Evolutionary conservation across 1,140 invertebrate species (phyloP).

Genomic region (Monomorium pharaonis): DNA sequence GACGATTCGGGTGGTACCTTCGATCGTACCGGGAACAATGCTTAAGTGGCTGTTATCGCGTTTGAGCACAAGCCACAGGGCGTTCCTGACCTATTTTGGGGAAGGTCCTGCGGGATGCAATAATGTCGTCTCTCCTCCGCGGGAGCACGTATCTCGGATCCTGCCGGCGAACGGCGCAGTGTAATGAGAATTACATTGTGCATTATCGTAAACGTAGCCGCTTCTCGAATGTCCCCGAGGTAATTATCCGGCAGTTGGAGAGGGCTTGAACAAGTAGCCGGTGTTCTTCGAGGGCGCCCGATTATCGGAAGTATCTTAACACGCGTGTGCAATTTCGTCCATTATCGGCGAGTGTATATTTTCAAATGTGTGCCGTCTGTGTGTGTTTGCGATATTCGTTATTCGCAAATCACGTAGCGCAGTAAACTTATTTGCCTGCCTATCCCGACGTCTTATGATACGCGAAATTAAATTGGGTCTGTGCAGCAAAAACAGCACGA

Average conservation of each 20-base stretch:
- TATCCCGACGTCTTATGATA: background rate
- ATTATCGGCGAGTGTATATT: background rate
- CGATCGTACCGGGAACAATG: constrained; percentile 64
- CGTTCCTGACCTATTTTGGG: constrained; percentile 67
- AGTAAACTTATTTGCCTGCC: background rate
- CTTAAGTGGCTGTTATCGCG: constrained; percentile 72
- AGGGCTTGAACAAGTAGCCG: constrained; percentile 32
- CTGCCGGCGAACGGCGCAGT: constrained; percentile 19
- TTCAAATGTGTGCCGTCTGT: background rate
- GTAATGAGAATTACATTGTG: constrained; percentile 69
- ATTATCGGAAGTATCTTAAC: constrained; percentile 18
- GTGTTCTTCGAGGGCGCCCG: constrained; percentile 37
- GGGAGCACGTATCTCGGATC: constrained; percentile 49
- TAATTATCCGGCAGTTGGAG: constrained; percentile 35
- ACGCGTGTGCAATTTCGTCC: background rate
- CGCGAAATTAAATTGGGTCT: background rate
- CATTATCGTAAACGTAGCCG: constrained; percentile 66
- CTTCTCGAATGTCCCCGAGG: constrained; percentile 28
- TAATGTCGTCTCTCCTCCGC: constrained; percentile 60
- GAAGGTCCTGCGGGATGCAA: constrained; percentile 62
- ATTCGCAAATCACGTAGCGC: background rate
- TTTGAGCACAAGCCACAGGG: constrained; percentile 64
- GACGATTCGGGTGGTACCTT: constrained; percentile 55
- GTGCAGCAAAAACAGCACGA: background rate
- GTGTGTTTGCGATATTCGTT: background rate